Evolutionary conservation across 2,113 vertebrate genomes (phyloP).

Genomic region (Cariama cristata): DNA sequence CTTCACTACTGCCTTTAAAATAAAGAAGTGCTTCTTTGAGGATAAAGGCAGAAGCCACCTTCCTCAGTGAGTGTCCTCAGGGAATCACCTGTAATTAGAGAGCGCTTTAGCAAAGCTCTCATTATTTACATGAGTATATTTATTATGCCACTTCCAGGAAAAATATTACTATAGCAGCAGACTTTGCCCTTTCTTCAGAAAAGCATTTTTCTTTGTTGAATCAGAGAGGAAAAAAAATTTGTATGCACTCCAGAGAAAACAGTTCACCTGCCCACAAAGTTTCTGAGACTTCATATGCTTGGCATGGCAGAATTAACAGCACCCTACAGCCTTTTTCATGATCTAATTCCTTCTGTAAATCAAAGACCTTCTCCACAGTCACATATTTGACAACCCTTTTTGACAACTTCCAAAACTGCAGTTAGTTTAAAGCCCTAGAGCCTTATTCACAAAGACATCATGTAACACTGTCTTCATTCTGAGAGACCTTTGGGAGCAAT

Average conservation of each 20-base stretch:
- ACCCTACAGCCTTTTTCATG: constrained; percentile 58
- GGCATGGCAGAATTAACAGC: constrained; percentile 51
- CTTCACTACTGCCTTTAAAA: background rate
- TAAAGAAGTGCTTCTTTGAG: background rate
- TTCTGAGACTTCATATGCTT: constrained; percentile 34
- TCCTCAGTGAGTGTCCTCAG: background rate
- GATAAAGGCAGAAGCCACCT: constrained; percentile 12
- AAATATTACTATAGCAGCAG: background rate
- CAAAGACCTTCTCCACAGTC: constrained; percentile 70
- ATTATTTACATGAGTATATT: background rate
- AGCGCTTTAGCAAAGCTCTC: background rate
- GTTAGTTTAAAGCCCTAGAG: constrained; percentile 47
- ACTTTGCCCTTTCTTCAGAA: background rate
- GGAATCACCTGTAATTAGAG: background rate
- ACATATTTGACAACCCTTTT: constrained; percentile 59
- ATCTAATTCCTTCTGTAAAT: constrained; percentile 70
- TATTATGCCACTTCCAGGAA: constrained; percentile 21
- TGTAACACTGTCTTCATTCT: constrained; percentile 16
- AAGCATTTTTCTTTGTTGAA: background rate
- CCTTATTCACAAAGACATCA: constrained; percentile 6
- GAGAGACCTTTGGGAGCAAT: constrained; percentile 42
- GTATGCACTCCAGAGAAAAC: constrained; percentile 59
- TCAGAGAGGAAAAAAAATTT: background rate
- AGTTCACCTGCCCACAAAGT: background rate
- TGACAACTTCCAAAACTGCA: constrained; percentile 71